Percentiles rank a stretch among this genome's conserved stretches.
These are phyloP conservation scores for Camponotus vicinus DNA, from an alignment of 1,140 invertebrate genomes.

Conservation along the genomic window DNA sequence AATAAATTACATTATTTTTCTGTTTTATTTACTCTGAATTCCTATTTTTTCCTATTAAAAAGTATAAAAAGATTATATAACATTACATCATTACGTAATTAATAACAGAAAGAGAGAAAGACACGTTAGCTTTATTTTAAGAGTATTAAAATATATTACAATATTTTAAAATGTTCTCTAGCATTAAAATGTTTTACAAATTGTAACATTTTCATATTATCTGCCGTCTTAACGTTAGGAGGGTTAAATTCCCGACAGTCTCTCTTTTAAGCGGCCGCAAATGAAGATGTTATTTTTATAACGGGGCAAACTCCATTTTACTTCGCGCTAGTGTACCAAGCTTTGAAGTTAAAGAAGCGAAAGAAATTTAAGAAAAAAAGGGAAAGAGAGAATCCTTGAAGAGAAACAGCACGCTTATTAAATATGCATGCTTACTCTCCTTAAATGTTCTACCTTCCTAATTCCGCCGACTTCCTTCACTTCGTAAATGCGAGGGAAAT, in stretches of 20 bases:
- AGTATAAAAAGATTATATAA: not conserved
- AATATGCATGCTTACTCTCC: slow-evolving; percentile 29
- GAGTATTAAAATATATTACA: slow-evolving; percentile 8
- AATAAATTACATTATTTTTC: not conserved
- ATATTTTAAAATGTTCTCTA: slow-evolving; percentile 1
- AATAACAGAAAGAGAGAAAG: not conserved
- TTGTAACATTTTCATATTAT: slow-evolving; percentile 2
- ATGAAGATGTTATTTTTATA: slow-evolving; percentile 51
- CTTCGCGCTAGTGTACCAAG: slow-evolving; percentile 6
- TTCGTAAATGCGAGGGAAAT: not conserved
- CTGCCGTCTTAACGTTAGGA: not conserved
- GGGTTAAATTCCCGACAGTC: not conserved
- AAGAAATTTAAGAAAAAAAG: slow-evolving; percentile 28
- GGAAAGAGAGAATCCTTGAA: not conserved
- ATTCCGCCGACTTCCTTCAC: not conserved
- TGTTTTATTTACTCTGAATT: not conserved
- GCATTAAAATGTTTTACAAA: slow-evolving; percentile 16
- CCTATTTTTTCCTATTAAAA: not conserved
- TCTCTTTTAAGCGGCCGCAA: slow-evolving; percentile 17
- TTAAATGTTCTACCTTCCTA: slow-evolving; percentile 20
- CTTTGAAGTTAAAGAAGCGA: slow-evolving; percentile 39
- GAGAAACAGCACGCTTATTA: slow-evolving; percentile 36
- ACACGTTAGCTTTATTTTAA: not conserved
- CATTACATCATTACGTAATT: not conserved
- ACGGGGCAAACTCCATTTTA: slow-evolving; percentile 25